Base-by-base conservation (phyloP, 2,113 vertebrate genomes). In the Psilopsiagon aurifrons region DNA sequence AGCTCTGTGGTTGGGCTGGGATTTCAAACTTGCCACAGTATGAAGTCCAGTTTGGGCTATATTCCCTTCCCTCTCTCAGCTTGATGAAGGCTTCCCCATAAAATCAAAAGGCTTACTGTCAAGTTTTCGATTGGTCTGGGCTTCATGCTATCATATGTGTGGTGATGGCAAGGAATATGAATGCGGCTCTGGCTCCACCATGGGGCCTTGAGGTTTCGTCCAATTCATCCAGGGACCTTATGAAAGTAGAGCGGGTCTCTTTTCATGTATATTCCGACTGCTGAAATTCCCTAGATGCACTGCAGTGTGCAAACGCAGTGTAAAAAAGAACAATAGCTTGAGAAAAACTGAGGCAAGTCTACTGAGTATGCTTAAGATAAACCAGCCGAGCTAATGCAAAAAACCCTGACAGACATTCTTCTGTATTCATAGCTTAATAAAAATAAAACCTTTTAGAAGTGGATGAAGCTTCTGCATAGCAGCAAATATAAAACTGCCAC, bases 31-130 rank as follows among this genome's bases (percentile, higher is more conserved):
- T 97, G 98, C 98, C 98, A 97, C 98, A 98, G 98, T 98, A 97
- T 98, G 98, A 98, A 98, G 98, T 98, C 98, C 98, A 98, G 98
- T 98, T 98, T 98, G 98, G 98, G 98, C 98, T 98, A 97, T 97
- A 97, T 98, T 98, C 98, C 98, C 97, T 98, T 98, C 98, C 97
- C 97, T 98, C 97, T 97, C 98, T 95, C 98, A 98, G 98, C 97
- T 96, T 97, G 98, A 98, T 95, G 95, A 97, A 98, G 98, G 98
- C 97, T 98, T 98, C 97, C 98, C 98, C 93, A 80, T 98, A 98
- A 98, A 98, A 98, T 98, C 98, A 98, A 98, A 98, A 98, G 98
- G 98, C 98, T 98, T 97, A 98, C 98, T 98, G 98, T 98, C 98
- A 98, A 98, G 97, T 97, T 97, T 98, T 97, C 98, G 94, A 98